Evolutionary conservation across 2,888 invertebrate genomes (phyloP).

Genomic region (Oscheius onirici): DNA sequence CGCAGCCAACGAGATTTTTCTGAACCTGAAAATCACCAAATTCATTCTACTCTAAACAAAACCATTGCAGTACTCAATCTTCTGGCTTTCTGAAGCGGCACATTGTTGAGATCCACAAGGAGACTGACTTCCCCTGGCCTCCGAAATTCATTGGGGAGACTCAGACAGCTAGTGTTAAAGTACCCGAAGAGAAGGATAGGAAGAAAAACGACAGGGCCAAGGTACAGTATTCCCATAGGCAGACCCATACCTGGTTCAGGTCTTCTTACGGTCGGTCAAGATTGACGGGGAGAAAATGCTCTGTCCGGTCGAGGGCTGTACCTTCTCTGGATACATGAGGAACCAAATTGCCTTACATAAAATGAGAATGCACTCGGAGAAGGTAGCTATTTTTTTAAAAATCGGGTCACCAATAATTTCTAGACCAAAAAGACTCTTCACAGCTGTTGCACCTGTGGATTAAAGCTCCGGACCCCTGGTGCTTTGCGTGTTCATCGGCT

Average conservation of each 20-base stretch:
- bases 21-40: too few species aligned
- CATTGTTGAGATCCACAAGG: slow-evolving; percentile 32
- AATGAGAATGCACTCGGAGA: not conserved
- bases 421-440: not conserved
- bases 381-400: slow-evolving; percentile 3
- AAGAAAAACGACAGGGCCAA: slow-evolving; percentile 1
- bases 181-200: not conserved
- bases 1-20: too few species aligned
- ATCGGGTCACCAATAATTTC: not conserved
- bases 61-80: slow-evolving; percentile 34
- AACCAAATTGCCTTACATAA: slow-evolving; percentile 26
- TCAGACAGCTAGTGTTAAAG: not conserved
- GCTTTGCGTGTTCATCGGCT: slow-evolving; percentile 17
- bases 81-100: slow-evolving; percentile 46
- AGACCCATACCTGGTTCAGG: not conserved
- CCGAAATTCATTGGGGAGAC: slow-evolving; percentile 29
- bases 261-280: not conserved
- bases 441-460: slow-evolving; percentile 25
- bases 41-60: not conserved
- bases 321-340: not conserved
- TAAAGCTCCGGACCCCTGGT: slow-evolving; percentile 8
- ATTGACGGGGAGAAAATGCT: not conserved
- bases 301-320: slow-evolving; percentile 21
- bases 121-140: slow-evolving; percentile 37
- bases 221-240: not conserved